Evolutionary conservation across 2,113 vertebrate genomes (phyloP), one percentile per base, ranked within the genome.

Genomic region (Phodopus roborovskii): DNA sequence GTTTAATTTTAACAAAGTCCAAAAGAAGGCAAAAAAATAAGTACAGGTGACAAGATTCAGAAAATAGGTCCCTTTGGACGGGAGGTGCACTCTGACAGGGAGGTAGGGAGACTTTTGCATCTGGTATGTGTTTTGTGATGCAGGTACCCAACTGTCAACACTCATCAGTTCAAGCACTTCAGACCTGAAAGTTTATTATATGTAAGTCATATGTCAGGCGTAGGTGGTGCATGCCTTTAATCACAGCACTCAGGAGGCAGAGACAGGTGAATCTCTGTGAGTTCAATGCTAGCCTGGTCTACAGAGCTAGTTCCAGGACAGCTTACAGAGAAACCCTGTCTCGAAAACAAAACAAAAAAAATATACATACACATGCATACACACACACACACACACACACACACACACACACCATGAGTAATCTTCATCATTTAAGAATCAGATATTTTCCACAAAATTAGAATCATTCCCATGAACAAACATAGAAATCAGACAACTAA

Each of bases 401-500:
- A n/a, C n/a, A n/a, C n/a, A n/a, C n/a, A n/a, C n/a, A n/a, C n/a
- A n/a, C n/a, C n/a, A n/a, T 85, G 50, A 93, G 48, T 79, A 3
- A 66, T 36, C 70, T n/a, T 92, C 68, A 56, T 75, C 78, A 83
- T 83, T 79, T 83, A 48, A 91, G 36, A 33, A 84, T 78, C 77
- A 33, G 22, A 8, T 48, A 88, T 79, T 5, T 92, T 94, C 94
- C 39, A 71, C 68, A 39, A 33, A 81, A 78, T 36, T 53, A 92
- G 33, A 92, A 45, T 68, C 50, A 94, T 39, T 26, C 11, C 19
- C 94, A 36, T 33, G 56, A 96, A 77, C 7, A 39, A 94, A n/a
- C 56, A 36, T 58, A 22, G 36, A 73, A 95, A 12, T 85, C 42
- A 97, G 90, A 90, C 24, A 92, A 96, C 88, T 91, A 93, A 94